Base-by-base conservation (phyloP, 2,888 invertebrate genomes). In the Caenorhabditis imperialis region DNA sequence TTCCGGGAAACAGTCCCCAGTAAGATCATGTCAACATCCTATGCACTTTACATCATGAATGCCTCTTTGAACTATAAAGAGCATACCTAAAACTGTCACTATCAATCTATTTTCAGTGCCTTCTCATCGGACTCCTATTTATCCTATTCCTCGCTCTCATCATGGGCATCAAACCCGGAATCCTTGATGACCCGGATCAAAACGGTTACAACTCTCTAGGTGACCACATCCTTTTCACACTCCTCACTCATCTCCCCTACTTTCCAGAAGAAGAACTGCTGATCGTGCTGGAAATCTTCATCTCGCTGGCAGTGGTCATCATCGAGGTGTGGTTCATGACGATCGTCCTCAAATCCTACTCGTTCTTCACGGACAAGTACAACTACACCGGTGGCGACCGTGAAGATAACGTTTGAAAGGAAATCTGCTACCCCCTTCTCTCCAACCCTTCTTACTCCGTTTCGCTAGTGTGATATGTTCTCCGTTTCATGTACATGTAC, bases 311-410 rank as follows among this genome's bases (percentile, higher is more conserved):
- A 12, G 75, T 79, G 4, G 79, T 81, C n/a, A 61, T 74, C 20
- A 50, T 81, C 27, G 81, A 81, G 67, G 79, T 79, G 1, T 81
- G 81, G 79, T 81, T 81, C 54, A 48, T 79, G 47, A 79, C 79
- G 16, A 73, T 81, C 23, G 78, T 75, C 23, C 71, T 79, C 27
- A 78, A 78, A 51, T 75, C 77, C 23, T 79, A 78, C 53, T 74
- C 79, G 2, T 81, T 71, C 33, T 61, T 78, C 65, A 77, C 71
- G 45, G 79, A 81, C 69, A 81, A 81, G 48, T 78, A 81, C 61
- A 75, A 78, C 61, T 81, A 76, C 62, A 81, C 75, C 44, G 79
- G 81, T n/a, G 78, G 73, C 27, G 75, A 81, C 51, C 76, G 79
- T 3, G 81, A 78, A 48, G 81, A 75, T 3, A 79, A 76, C 50